Conservation (phyloP, 2,113 vertebrate genomes). For the Azemiops feae region DNA sequence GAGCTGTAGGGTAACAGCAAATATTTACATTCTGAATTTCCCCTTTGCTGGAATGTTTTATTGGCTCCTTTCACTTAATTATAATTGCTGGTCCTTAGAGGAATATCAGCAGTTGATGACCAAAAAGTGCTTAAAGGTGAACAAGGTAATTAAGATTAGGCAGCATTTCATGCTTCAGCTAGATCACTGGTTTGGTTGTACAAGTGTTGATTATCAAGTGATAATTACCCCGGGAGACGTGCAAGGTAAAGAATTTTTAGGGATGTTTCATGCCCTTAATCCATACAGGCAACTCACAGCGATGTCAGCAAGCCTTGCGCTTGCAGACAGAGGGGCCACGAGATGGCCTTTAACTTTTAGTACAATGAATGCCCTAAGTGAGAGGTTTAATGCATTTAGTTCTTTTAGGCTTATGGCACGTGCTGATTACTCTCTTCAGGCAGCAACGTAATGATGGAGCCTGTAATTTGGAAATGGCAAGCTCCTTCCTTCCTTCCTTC, state of each 20-base stretch:
- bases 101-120: conserved; percentile 17
- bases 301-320: rapidly evolving
- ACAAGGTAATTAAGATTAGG: conserved; percentile 17
- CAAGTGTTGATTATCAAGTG: conserved; percentile 30
- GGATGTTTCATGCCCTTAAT: neutral
- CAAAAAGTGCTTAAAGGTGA: conserved; percentile 12
- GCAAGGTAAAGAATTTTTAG: conserved; percentile 3
- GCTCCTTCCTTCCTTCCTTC: neutral
- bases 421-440: conserved; percentile 19
- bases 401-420: conserved; percentile 1
- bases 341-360: neutral
- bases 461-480: neutral
- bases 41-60: conserved; percentile 33
- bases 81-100: conserved; percentile 33
- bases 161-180: conserved; percentile 20
- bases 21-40: neutral
- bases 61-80: conserved; percentile 40
- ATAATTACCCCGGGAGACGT: conserved; percentile 36
- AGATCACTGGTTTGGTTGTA: conserved; percentile 26
- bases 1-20: conserved; percentile 18
- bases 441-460: neutral
- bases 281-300: rapidly evolving
- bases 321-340: neutral
- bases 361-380: conserved; percentile 6
- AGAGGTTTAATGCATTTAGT: neutral